These are phyloP conservation scores for Epinephelus cyanopodus DNA, from an alignment of 2,113 vertebrate genomes.

Conservation along the genomic window DNA sequence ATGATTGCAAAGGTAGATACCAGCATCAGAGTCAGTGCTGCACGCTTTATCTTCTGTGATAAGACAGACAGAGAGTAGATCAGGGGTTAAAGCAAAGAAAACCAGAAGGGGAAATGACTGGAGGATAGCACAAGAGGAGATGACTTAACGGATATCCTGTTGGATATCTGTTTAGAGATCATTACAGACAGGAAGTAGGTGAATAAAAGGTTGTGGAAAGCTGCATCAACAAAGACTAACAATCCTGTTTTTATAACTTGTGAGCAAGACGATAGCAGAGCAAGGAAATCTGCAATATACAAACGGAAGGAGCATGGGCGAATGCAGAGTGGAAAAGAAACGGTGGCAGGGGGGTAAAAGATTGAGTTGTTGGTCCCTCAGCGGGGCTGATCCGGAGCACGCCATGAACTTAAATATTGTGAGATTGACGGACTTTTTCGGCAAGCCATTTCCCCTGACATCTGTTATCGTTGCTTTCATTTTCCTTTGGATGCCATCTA, in stretches of 20 bases:
- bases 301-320: neutral
- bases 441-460: neutral
- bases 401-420: neutral
- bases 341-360: neutral
- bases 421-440: neutral
- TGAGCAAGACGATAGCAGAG: neutral
- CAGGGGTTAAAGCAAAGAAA: neutral
- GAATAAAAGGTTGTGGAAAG: neutral
- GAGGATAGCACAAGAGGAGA: neutral
- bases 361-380: no score
- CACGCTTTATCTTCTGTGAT: conserved; percentile 12
- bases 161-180: conserved; percentile 19
- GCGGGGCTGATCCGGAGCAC: no score
- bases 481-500: neutral
- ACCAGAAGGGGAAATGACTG: neutral
- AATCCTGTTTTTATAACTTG: conserved; percentile 14
- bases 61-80: neutral
- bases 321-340: neutral
- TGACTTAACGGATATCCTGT: neutral
- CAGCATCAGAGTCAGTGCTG: neutral
- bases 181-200: neutral
- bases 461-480: neutral
- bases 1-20: conserved; percentile 10
- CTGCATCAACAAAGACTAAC: neutral
- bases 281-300: neutral